Conservation (phyloP, 2,888 invertebrate species). For the Pseudococcus longispinus region DNA sequence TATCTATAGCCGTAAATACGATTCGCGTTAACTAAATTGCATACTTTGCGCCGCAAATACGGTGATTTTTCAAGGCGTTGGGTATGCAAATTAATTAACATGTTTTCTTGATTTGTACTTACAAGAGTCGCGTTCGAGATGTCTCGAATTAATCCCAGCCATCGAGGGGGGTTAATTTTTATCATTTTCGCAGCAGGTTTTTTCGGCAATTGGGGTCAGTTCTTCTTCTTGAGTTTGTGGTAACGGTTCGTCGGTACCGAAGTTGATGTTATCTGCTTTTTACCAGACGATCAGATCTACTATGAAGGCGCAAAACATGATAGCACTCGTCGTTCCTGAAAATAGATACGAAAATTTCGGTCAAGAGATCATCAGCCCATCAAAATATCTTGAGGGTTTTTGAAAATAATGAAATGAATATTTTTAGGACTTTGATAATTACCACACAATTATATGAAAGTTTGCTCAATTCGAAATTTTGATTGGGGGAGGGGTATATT, state of each 20-base stretch:
- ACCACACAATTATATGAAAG: no score
- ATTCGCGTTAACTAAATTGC: not conserved
- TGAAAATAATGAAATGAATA: no score
- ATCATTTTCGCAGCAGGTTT: conserved; percentile 58
- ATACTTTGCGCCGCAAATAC: not conserved
- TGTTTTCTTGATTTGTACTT: not conserved
- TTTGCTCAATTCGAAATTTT: no score
- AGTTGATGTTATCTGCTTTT: conserved; percentile 81
- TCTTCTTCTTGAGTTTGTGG: conserved; percentile 65
- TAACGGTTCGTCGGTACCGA: conserved; percentile 69
- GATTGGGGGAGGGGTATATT: no score
- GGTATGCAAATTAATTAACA: not conserved
- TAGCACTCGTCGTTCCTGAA: conserved; percentile 82
- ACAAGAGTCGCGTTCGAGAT: not conserved
- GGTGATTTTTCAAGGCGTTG: not conserved
- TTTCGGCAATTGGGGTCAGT: conserved; percentile 63
- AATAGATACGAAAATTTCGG: not conserved
- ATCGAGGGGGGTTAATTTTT: conserved; percentile 25
- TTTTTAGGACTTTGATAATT: no score
- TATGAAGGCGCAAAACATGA: conserved; percentile 85
- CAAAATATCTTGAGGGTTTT: no score
- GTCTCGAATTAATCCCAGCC: not conserved
- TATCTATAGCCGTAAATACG: not conserved
- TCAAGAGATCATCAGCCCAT: not conserved
- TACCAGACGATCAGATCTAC: conserved; percentile 90